Evolutionary conservation across 2,888 invertebrate species (phyloP).

Genomic region (Cartodere bifasciata): DNA sequence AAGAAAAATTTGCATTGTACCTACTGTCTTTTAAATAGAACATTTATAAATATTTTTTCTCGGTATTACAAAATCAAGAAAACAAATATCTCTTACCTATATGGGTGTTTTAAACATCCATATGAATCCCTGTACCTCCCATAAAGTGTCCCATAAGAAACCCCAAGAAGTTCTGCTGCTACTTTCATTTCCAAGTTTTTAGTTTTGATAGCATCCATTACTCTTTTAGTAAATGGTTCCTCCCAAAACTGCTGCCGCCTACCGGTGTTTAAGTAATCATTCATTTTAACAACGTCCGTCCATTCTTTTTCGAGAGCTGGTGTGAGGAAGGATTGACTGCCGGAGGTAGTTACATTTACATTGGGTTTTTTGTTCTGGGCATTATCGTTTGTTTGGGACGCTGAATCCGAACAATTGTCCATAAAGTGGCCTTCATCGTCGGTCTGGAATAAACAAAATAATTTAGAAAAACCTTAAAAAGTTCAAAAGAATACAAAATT

Average conservation of each 20-base stretch:
- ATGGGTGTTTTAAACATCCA: slow-evolving; percentile 77
- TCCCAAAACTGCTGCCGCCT: slow-evolving; percentile 87
- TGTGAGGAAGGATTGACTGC: slow-evolving; percentile 26
- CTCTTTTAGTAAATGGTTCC: slow-evolving; percentile 75
- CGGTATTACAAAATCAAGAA: neutral
- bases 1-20: slow-evolving; percentile 16
- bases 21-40: slow-evolving; percentile 2
- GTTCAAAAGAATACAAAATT: no score
- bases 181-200: slow-evolving; percentile 91
- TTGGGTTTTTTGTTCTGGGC: no score
- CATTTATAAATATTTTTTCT: neutral
- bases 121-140: slow-evolving; percentile 82
- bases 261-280: slow-evolving; percentile 75
- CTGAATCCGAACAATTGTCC: no score
- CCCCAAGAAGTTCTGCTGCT: slow-evolving; percentile 78
- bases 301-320: slow-evolving; percentile 35
- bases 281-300: slow-evolving; percentile 71
- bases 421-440: no score
- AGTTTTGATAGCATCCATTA: slow-evolving; percentile 81
- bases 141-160: slow-evolving; percentile 83
- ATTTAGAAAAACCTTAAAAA: no score
- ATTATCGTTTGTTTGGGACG: no score
- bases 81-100: slow-evolving; percentile 47
- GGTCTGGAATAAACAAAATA: no score
- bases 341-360: slow-evolving; percentile 24